Percentiles rank a stretch among this genome's conserved stretches.
These are phyloP conservation scores for Gymnothorax reevesii DNA, from an alignment of 2,797 vertebrate species.

Conservation along the genomic window DNA sequence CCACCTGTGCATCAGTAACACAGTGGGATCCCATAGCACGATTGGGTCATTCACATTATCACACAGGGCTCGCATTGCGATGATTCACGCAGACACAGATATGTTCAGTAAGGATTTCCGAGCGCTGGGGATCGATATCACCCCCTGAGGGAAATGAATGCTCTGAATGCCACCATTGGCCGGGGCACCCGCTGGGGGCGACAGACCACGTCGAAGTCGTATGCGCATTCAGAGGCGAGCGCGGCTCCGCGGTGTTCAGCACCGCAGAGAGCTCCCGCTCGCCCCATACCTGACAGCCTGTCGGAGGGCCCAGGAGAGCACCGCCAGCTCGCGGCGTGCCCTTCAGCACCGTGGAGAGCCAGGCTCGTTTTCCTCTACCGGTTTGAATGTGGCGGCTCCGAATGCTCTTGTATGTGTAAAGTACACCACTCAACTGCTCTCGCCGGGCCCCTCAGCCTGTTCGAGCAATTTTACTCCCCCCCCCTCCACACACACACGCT, in stretches of 20 bases:
- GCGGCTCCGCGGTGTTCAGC: conserved; percentile 40
- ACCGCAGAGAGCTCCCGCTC: conserved; percentile 46
- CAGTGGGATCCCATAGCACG: conserved; percentile 60
- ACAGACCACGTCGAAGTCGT: not conserved
- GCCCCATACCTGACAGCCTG: not conserved
- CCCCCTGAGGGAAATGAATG: conserved; percentile 17
- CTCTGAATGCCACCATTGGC: conserved; percentile 39
- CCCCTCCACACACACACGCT: conserved; percentile 43
- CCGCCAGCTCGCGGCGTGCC: conserved; percentile 42
- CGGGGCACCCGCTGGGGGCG: conserved; percentile 32
- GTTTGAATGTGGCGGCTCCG: conserved; percentile 47
- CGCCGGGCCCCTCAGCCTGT: conserved; percentile 64
- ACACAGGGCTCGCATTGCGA: conserved; percentile 62
- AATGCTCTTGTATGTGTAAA: conserved; percentile 55
- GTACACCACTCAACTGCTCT: conserved; percentile 65
- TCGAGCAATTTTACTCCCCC: conserved; percentile 69
- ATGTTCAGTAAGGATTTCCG: conserved; percentile 33
- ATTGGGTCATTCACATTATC: conserved; percentile 68
- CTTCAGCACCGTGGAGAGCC: conserved; percentile 50
- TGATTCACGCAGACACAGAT: conserved; percentile 60
- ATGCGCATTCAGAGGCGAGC: not conserved
- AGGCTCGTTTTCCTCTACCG: conserved; percentile 49
- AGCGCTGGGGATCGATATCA: not conserved
- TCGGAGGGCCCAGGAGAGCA: conserved; percentile 14
- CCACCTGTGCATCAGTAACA: conserved; percentile 58